These are phyloP conservation scores for Aurelia sp. DNA, from an alignment of 30 jellyfish, hydroid and myxozoan genomes.

Conservation along the genomic window DNA sequence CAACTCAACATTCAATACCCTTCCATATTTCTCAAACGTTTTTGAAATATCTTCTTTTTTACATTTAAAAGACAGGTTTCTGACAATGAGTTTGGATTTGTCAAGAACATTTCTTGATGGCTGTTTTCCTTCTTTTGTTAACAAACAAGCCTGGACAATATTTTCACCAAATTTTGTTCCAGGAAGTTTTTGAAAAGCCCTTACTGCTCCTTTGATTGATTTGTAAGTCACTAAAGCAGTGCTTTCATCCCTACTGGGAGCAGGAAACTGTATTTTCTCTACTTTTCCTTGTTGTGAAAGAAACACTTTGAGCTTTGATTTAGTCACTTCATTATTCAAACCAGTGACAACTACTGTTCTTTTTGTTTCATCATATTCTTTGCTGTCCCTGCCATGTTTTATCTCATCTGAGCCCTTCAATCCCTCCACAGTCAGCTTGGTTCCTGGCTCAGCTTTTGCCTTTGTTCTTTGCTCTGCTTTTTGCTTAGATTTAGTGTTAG, in stretches of 20 bases:
- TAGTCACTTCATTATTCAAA: conserved; percentile 63
- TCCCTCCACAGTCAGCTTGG: not conserved
- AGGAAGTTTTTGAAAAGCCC: conserved; percentile 86
- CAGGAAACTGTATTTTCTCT: conserved; percentile 79
- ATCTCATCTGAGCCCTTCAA: not conserved
- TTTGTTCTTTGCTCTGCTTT: too few relatives aligned
- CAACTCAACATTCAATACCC: conserved; percentile 48
- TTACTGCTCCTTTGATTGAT: conserved; percentile 82
- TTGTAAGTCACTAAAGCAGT: conserved; percentile 67
- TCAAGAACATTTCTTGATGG: conserved; percentile 59
- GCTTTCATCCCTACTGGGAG: conserved; percentile 41
- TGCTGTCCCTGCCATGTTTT: not conserved
- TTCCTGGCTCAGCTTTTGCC: not conserved
- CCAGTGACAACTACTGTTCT: conserved; percentile 89
- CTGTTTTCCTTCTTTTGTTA: conserved; percentile 71
- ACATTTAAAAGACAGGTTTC: conserved; percentile 81
- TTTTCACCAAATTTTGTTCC: conserved; percentile 59
- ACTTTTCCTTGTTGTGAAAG: conserved; percentile 84
- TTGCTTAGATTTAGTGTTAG: too few relatives aligned
- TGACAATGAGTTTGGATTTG: conserved; percentile 74
- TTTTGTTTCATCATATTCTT: conserved; percentile 41
- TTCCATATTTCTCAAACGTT: conserved; percentile 65
- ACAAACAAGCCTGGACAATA: conserved; percentile 56
- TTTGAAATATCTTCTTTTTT: conserved; percentile 65
- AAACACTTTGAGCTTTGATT: conserved; percentile 65